Base-by-base conservation (phyloP, 2,888 invertebrate species). In the Amaurobius ferox region DNA sequence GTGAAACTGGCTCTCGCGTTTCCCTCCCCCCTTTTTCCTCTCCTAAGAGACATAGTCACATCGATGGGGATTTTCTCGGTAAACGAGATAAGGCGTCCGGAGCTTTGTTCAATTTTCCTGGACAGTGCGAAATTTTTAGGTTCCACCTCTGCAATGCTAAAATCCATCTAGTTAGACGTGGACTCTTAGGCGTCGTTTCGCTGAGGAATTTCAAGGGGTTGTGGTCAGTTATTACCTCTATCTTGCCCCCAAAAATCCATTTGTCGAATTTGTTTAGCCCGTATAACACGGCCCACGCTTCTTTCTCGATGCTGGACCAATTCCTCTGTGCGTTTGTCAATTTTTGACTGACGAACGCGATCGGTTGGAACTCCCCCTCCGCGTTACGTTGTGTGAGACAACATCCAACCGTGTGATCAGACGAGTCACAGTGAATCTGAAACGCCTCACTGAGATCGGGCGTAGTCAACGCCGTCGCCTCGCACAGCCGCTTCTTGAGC, bases 201-300 rank as follows among this genome's bases (percentile, higher is more conserved):
- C 5, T 72, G 6, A 72, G 55, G 32, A 23, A 55, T n/a, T 72
- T 55, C 1, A 72, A 28, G 2, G 71, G 55, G 32, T 72, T 72
- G 19, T 55, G 71, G 29, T 72, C 1, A 6, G 55, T 48, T 16
- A 55, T 32, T 1, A 72, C 26, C 23, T 48, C 44, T 16, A 44
- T n/a, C 16, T 1, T 28, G 0, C 30, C 23, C 0, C 64, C 64
- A 16, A 29, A 64, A 64, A 23, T 64, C 29, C 30, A 29, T 64
- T n/a, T n/a, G n/a, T n/a, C n/a, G n/a, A n/a, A n/a, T n/a, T n/a
- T 13, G 44, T 44, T 16, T 2, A 44, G 16, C 44, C 16, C 16
- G 6, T 11, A 16, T 44, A 16, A 13, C 2, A 6, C 44, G 2
- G 16, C 6, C 6, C 6, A 44, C 2, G 16, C 16, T 13, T 11